phyloP scores from a whole-genome alignment of 1,140 invertebrate species.

The Drosophila obscura region DNA sequence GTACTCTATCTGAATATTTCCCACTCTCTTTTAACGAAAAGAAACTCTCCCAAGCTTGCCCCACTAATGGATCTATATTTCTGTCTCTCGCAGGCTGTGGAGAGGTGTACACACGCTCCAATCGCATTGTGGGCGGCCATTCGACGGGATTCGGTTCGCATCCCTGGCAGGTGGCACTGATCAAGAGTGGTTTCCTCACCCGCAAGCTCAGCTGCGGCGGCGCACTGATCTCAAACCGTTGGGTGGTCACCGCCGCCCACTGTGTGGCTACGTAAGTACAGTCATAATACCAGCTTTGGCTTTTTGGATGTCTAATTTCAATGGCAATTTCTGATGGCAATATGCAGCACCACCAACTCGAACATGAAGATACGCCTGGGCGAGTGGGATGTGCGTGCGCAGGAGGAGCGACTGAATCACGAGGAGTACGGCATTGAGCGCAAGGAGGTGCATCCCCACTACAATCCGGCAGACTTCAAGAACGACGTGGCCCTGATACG shows the following conservation, averaged over 20 bases:
- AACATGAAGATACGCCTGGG: constrained; percentile 94
- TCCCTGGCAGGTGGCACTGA: constrained; percentile 97
- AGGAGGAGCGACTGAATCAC: constrained; percentile 91
- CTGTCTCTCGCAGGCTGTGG: constrained; percentile 89
- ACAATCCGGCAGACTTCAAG: constrained; percentile 93
- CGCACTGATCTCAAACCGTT: constrained; percentile 93
- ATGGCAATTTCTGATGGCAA: accelerated
- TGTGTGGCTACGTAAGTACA: constrained; percentile 93
- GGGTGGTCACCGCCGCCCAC: constrained; percentile 95
- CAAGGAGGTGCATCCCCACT: constrained; percentile 95
- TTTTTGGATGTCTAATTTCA: too few relatives aligned
- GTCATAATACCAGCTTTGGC: too few relatives aligned
- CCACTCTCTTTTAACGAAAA: neutral
- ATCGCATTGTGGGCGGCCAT: constrained; percentile 96
- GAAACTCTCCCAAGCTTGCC: neutral
- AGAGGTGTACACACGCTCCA: constrained; percentile 92
- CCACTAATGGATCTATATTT: neutral
- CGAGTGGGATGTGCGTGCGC: constrained; percentile 95
- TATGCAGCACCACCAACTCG: constrained; percentile 88
- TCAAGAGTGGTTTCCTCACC: constrained; percentile 94
- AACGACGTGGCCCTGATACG: constrained; percentile 95
- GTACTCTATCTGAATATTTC: constrained; percentile 21
- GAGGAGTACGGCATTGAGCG: constrained; percentile 95
- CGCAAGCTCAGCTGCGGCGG: constrained; percentile 96
- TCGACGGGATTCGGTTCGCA: constrained; percentile 94